phyloP scores from a whole-genome alignment of 35 echinoderm and acorn worm genomes.

The Heliocidaris erythrogramma region DNA sequence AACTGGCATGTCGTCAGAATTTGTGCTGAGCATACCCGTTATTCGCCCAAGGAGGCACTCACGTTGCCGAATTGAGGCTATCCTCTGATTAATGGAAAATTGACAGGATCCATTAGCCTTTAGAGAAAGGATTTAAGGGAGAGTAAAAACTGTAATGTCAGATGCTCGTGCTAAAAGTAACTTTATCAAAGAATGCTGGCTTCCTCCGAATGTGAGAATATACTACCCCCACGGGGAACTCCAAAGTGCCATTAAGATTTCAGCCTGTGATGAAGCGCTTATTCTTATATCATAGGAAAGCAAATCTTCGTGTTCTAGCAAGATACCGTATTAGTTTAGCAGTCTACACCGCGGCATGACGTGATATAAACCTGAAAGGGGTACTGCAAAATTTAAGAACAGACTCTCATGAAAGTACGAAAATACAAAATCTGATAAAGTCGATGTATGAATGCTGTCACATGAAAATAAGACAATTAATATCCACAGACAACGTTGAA shows the following conservation, averaged over 20 bases:
- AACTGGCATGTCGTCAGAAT: neutral
- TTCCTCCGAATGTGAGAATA: neutral
- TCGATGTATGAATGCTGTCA: too few species aligned
- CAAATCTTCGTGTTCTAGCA: neutral
- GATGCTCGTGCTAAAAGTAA: slow-evolving; percentile 5
- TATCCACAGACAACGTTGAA: too few species aligned
- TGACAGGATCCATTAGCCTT: slow-evolving; percentile 26
- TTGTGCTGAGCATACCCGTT: neutral
- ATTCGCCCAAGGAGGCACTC: slow-evolving; percentile 25
- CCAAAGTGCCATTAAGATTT: slow-evolving; percentile 17
- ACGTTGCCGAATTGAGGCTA: slow-evolving; percentile 20
- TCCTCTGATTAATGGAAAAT: slow-evolving; percentile 27
- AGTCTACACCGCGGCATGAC: neutral
- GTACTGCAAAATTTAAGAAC: too few species aligned
- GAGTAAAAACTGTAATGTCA: slow-evolving; percentile 22
- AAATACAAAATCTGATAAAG: too few species aligned
- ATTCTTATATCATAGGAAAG: slow-evolving; percentile 12
- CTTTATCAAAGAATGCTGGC: slow-evolving; percentile 4
- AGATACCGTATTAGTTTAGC: slow-evolving; percentile 17
- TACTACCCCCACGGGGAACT: neutral
- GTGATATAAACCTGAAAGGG: neutral
- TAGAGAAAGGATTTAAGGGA: neutral
- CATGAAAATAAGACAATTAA: too few species aligned
- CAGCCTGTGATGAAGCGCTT: neutral
- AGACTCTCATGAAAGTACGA: too few species aligned